Evolutionary conservation across 2,113 vertebrate species (phyloP), one percentile per base, ranked within the genome.

Genomic region (Labeo rohita): DNA sequence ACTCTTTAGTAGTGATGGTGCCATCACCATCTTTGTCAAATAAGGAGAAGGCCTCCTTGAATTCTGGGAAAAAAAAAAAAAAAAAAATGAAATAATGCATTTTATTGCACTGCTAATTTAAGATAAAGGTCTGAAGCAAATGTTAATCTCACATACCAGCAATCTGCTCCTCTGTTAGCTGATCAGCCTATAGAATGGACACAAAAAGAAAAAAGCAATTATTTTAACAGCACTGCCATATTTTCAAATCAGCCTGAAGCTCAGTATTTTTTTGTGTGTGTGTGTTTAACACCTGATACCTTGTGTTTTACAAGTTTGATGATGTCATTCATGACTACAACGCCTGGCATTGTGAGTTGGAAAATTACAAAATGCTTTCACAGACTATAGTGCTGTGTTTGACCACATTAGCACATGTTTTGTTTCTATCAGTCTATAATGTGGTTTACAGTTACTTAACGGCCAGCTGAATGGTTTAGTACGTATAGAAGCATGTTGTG

Each of bases 1-100:
- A 50, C 80, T 96, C 95, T 90, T 96, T 96, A 85, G 95, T 96
- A 87, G 95, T 95, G 86, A 96, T 95, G 63, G 95, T 96, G 52
- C 95, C 95, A 4, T 96, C 95, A 7, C 95, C 95, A 0, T 96
- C 95, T 91, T 91, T 91, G 59, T 91, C 90, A n/a, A 91, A 91
- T 63, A 91, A 88, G 52, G 90, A 91, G 82, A 91, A 91, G 0
- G 90, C 90, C 86, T 91, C 90, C 89, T 91, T 91, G 78, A 91
- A 91, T 87, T 91, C 90, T 91, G 47, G 13, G 28, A 3, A 6
- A 12, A 1, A 0, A 10, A 23, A 8, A 6, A 63, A 28, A 28
- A 79, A 81, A 88, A 2, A 61, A 28, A 28, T 28, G 28, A 12
- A 39, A 5, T 10, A 45, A 8, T n/a, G 7, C 5, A 34, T 52